Percentiles rank a stretch among this genome's conserved stretches.
phyloP scores from a whole-genome alignment of 2,797 vertebrate species.

The Setipinna tenuifilis region DNA sequence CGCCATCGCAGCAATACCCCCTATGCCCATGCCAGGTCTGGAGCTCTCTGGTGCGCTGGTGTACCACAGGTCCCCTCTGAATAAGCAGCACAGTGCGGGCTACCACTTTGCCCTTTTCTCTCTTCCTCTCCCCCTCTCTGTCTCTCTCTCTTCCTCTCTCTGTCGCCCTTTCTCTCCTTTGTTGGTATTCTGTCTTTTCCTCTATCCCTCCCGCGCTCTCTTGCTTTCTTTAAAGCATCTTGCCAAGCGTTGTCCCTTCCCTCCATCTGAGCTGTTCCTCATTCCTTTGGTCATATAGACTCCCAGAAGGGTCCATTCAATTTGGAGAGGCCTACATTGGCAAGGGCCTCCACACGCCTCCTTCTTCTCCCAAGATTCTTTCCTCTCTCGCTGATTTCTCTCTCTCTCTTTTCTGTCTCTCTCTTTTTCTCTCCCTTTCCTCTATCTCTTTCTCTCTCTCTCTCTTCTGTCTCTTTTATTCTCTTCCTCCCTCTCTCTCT shows the following conservation, averaged over 20 bases:
- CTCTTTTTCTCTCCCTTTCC: too few species aligned
- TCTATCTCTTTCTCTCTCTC: too few species aligned
- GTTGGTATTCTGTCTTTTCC: neutral
- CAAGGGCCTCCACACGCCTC: neutral
- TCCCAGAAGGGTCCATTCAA: conserved; percentile 17
- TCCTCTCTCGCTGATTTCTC: conserved; percentile 1
- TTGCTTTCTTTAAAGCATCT: neutral
- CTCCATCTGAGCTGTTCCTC: neutral
- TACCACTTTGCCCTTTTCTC: conserved; percentile 25
- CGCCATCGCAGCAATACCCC: neutral
- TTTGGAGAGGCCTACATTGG: neutral
- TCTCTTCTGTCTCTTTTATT: too few species aligned
- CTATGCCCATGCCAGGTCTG: conserved; percentile 9
- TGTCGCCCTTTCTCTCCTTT: conserved; percentile 31
- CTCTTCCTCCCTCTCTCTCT: too few species aligned
- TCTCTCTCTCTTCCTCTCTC: conserved; percentile 49
- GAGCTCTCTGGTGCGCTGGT: conserved; percentile 57
- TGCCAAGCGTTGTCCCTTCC: neutral
- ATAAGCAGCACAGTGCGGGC: conserved; percentile 66
- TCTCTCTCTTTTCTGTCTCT: neutral
- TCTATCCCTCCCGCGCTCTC: conserved; percentile 53
- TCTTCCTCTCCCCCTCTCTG: conserved; percentile 48
- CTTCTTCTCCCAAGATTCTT: neutral
- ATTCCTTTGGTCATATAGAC: neutral
- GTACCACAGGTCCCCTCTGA: conserved; percentile 68